Evolutionary conservation across 2,888 invertebrate genomes (phyloP).

Genomic region (Trisateles emortualis): DNA sequence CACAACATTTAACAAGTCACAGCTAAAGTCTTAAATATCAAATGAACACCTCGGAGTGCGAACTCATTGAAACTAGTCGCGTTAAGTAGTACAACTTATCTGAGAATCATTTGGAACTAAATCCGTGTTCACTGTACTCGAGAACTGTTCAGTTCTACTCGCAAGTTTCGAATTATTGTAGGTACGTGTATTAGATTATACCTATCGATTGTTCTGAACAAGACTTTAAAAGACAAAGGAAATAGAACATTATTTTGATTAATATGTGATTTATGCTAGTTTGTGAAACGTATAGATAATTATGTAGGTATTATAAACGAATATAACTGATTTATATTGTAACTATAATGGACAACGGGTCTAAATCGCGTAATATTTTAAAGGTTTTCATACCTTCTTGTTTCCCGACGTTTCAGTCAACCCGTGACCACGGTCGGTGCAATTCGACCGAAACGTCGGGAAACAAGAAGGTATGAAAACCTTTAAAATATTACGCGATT

Average conservation of each 20-base stretch:
- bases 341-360: too few species aligned
- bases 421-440: too few species aligned
- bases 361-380: too few species aligned
- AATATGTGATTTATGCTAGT: too few species aligned
- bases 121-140: constrained; percentile 19
- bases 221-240: neutral
- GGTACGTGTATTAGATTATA: constrained; percentile 11
- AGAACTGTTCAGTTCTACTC: constrained; percentile 21
- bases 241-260: neutral
- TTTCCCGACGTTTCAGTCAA: too few species aligned
- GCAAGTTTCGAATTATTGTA: constrained; percentile 28
- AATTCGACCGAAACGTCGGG: too few species aligned
- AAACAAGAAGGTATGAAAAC: too few species aligned
- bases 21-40: constrained; percentile 32
- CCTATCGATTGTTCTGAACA: constrained; percentile 2
- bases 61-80: constrained; percentile 39
- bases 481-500: too few species aligned
- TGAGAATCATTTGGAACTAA: constrained; percentile 37
- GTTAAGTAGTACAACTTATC: constrained; percentile 42
- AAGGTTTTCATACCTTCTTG: too few species aligned
- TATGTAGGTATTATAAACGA: too few species aligned
- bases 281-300: too few species aligned
- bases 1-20: constrained; percentile 7
- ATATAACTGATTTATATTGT: too few species aligned
- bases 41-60: constrained; percentile 41